Percentiles rank a stretch among this genome's conserved stretches.
Conservation (phyloP, 2,113 vertebrate species). For the Triplophysa rosa region DNA sequence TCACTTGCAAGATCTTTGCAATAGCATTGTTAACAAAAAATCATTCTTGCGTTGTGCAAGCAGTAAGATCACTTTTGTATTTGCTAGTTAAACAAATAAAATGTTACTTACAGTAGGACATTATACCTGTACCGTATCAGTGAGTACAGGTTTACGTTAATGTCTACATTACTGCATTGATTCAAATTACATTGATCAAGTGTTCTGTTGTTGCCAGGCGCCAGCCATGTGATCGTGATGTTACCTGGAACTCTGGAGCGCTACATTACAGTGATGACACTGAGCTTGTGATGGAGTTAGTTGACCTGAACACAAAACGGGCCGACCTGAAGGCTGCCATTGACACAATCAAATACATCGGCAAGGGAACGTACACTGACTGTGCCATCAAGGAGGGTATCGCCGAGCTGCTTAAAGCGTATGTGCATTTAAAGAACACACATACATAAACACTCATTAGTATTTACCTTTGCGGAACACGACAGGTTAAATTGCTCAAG, state of each 20-base stretch:
- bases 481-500: no score
- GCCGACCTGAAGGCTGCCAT: constrained; percentile 72
- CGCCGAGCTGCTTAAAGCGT: constrained; percentile 85
- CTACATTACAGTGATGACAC: constrained; percentile 94
- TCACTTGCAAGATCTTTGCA: no score
- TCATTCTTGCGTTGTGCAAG: no score
- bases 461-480: no score
- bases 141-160: neutral
- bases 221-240: constrained; percentile 84
- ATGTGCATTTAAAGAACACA: constrained; percentile 7
- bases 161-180: neutral
- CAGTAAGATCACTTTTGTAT: no score
- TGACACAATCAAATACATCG: constrained; percentile 79
- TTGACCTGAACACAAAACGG: constrained; percentile 65
- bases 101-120: no score
- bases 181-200: neutral
- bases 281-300: constrained; percentile 78
- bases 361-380: constrained; percentile 95
- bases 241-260: constrained; percentile 92
- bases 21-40: no score
- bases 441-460: neutral
- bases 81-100: no score
- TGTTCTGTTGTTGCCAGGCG: constrained; percentile 68
- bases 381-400: constrained; percentile 92
- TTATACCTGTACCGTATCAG: no score